These are phyloP conservation scores for Dipodomys ordii DNA, from an alignment of 2,113 vertebrate species.

Conservation along the genomic window DNA sequence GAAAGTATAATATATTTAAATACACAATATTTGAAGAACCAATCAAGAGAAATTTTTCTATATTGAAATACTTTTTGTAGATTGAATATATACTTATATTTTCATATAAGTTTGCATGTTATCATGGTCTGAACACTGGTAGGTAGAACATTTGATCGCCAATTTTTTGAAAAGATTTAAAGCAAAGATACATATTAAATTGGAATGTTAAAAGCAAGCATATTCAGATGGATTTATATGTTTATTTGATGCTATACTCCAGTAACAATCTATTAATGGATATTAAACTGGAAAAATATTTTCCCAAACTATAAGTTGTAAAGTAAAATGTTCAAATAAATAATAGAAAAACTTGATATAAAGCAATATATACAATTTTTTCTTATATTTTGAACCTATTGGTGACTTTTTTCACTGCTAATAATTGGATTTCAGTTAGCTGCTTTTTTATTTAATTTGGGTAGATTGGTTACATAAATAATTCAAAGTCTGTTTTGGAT, in stretches of 20 bases:
- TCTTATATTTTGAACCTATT: neutral
- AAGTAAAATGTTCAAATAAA: slow-evolving; percentile 27
- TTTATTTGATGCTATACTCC: neutral
- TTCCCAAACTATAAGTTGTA: neutral
- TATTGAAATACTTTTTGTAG: neutral
- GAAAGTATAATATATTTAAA: no score
- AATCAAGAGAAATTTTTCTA: neutral
- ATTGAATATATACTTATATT: neutral
- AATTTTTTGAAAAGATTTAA: neutral
- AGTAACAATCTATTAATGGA: neutral
- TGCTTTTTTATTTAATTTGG: neutral
- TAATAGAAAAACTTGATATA: neutral
- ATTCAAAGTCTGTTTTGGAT: neutral
- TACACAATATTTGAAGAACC: neutral
- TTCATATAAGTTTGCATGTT: neutral
- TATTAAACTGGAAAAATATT: neutral
- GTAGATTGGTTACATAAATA: neutral
- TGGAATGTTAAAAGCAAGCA: neutral
- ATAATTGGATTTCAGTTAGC: neutral
- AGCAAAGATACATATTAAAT: neutral
- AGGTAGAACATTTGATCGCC: neutral
- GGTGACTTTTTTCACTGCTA: neutral
- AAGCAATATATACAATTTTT: neutral
- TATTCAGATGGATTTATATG: neutral
- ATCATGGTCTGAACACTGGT: neutral